Base-by-base conservation (phyloP, 2,797 vertebrate genomes). In the Tapera naevia region DNA sequence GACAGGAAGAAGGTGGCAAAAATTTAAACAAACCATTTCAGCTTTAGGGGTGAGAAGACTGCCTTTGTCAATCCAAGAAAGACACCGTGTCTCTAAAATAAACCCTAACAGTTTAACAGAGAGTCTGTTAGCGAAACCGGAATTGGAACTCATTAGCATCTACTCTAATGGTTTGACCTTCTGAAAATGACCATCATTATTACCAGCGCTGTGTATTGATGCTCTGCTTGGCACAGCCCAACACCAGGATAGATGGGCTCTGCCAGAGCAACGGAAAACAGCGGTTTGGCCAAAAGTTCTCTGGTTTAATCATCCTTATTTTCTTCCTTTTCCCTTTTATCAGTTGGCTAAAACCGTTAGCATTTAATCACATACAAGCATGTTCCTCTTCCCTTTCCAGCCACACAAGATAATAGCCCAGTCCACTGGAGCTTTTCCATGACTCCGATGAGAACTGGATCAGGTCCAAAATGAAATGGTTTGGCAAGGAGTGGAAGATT, bases 371-470 rank as follows among this genome's bases (percentile, higher is more conserved):
- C 64, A 94, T 27, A 84, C 60, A 83, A 74, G 30, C 3, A 2
- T 64, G 58, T 85, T 91, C 53, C 56, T 56, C 32, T 86, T 94
- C 86, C 67, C 74, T 57, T 88, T 94, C 67, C 67, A 95, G 65
- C 12, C 61, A 87, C 71, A 84, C 87, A 82, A 82, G 95, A 62
- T 91, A 94, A 95, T 39, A 89, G 80, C 62, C 80, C 65, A 19
- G 69, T 69, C 67, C 83, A 74, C 71, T 94, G 86, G 66, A 95
- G 78, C 74, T 91, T 80, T 87, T 91, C 80, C 88, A 71, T 76
- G 12, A 66, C 75, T 94, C 61, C 81, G 93, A 92, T 66, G 72
- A 89, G 89, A 96, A 94, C 45, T 91, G 95, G 88, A 91, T 71
- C 0, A 0, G 37, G 74, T 84, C 90, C 95, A 96, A 80, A 57